Conservation (phyloP, 2,888 invertebrate genomes). For the Heliconius sara region DNA sequence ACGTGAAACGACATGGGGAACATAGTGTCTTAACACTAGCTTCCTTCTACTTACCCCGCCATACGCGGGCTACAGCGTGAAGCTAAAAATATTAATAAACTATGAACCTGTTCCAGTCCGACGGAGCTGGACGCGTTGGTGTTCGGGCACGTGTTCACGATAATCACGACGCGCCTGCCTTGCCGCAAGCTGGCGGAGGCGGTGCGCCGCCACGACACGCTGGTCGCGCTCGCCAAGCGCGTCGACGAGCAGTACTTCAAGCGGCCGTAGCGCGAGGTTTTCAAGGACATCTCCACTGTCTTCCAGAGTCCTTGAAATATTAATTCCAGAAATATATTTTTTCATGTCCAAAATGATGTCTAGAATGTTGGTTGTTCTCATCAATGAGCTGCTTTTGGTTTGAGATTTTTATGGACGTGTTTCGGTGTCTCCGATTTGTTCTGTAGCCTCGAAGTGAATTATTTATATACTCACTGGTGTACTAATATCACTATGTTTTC, state of each 20-base stretch:
- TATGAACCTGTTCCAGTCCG: constrained; percentile 83
- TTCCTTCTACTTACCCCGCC: background rate
- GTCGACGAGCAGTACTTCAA: constrained; percentile 93
- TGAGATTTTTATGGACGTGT: background rate
- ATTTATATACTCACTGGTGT: background rate
- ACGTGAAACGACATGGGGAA: background rate
- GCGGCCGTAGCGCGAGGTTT: constrained; percentile 74
- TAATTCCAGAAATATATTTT: background rate
- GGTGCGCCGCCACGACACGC: constrained; percentile 88
- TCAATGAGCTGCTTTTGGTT: background rate
- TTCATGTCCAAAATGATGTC: background rate
- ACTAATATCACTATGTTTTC: background rate
- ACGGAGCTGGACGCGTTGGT: constrained; percentile 98
- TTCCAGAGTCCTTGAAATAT: constrained; percentile 73
- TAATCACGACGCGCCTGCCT: constrained; percentile 94
- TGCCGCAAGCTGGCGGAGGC: constrained; percentile 91
- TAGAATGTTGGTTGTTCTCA: background rate
- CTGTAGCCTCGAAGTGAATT: background rate
- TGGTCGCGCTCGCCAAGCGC: constrained; percentile 92
- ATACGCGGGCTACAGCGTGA: background rate
- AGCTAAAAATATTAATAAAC: background rate
- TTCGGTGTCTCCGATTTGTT: background rate
- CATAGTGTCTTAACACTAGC: background rate
- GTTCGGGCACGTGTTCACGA: constrained; percentile 98
- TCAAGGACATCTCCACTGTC: constrained; percentile 77